Evolutionary conservation across 2,797 vertebrate species (phyloP).

Genomic region (Pipistrellus pipistrellus): DNA sequence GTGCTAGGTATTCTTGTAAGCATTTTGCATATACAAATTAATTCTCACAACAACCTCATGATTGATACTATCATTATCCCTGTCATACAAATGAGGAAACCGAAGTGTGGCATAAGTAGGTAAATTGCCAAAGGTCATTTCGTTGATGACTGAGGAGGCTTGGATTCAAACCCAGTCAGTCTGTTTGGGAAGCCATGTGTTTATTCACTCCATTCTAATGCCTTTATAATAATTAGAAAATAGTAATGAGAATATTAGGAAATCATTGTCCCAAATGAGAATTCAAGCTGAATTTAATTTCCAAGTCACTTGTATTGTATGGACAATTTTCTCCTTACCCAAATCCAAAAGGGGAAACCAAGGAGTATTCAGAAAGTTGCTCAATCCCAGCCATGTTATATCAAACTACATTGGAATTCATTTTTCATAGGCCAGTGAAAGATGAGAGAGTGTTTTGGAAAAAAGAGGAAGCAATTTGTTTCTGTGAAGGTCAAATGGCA

Average conservation of each 20-base stretch:
- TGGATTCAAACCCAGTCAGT: neutral
- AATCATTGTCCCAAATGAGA: slow-evolving; percentile 25
- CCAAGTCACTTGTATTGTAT: slow-evolving; percentile 29
- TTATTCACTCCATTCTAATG: neutral
- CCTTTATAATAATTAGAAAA: slow-evolving; percentile 51
- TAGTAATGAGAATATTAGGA: slow-evolving; percentile 39
- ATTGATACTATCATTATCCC: neutral
- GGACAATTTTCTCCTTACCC: neutral
- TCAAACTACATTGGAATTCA: neutral
- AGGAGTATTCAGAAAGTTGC: neutral
- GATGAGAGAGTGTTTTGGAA: slow-evolving; percentile 32
- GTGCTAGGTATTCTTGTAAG: neutral
- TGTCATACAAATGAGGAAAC: slow-evolving; percentile 29
- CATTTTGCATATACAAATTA: neutral
- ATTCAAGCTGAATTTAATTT: slow-evolving; percentile 65
- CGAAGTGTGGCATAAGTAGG: neutral
- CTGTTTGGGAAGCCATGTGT: neutral
- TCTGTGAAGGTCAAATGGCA: neutral
- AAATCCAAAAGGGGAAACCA: slow-evolving; percentile 42
- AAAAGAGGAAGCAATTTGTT: neutral
- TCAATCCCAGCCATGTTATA: slow-evolving; percentile 20
- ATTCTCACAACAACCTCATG: neutral
- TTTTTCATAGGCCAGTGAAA: slow-evolving; percentile 58
- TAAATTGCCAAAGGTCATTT: neutral
- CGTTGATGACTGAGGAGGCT: neutral